Base-by-base conservation (phyloP, 2,888 invertebrate genomes). In the Agrotis ipsilon region DNA sequence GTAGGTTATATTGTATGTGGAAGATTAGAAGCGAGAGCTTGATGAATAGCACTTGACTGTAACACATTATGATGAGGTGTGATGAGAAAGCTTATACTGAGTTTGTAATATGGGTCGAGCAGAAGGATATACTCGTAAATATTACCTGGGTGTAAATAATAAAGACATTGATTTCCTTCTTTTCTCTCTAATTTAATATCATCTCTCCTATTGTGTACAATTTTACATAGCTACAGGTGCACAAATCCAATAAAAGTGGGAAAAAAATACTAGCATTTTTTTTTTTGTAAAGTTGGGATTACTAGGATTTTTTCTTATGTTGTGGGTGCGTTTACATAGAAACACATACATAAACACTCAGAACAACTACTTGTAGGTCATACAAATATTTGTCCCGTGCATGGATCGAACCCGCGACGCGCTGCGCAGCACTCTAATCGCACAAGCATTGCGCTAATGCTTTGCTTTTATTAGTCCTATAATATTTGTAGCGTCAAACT, bases 11-110 rank as follows among this genome's bases (percentile, higher is more conserved):
- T 52, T 55, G 46, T 24, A 67, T 64, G 59, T 62, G 24, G 54
- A 64, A 68, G 58, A 55, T 74, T 72, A 72, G 32, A 70, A 64
- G 61, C 16, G 52, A 66, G 51, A 75, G 57, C 61, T 48, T 68
- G 68, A 75, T 72, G n/a, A 65, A 71, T 59, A 19, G 64, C 24
- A 59, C 51, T 72, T 43, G 46, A 61, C 5, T 55, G 32, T 4
- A 54, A 63, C 51, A 64, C 51, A 64, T n/a, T 43, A 51, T 52
- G 6, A 45, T 39, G 46, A 16, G 13, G 6, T 48, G 32, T 19
- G 16, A 32, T 32, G 19, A 61, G 19, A 48, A 18, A 24, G 48
- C 48, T 11, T 21, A 21, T 21, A 21, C 32, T 11, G 9, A 39
- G 39, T 21, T 16, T 48, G n/a, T 16, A 0, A n/a, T 46, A 18